Evolutionary conservation across 2,888 invertebrate genomes (phyloP).

Genomic region (Standfussiana lucernea): DNA sequence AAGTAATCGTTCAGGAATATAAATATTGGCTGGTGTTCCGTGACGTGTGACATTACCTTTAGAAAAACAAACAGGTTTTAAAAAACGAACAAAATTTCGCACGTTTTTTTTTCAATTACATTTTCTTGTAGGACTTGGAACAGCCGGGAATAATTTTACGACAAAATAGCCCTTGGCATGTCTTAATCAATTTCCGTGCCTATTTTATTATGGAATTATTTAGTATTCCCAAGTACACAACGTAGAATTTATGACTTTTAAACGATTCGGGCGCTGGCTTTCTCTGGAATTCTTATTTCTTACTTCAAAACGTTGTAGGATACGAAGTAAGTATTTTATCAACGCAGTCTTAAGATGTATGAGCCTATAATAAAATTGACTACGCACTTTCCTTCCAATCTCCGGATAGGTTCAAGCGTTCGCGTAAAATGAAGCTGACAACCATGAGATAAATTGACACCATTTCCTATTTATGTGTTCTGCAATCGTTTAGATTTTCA

Average conservation of each 20-base stretch:
- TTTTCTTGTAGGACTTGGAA: not conserved
- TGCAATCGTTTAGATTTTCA: conserved; percentile 1
- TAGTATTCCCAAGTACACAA: conserved; percentile 33
- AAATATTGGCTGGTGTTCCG: conserved; percentile 43
- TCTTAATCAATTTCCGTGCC: conserved; percentile 28
- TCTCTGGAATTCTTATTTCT: conserved; percentile 40
- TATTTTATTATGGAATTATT: conserved; percentile 44
- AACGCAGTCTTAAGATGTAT: conserved; percentile 49
- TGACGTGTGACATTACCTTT: conserved; percentile 35
- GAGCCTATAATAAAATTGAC: conserved; percentile 53
- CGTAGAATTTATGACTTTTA: conserved; percentile 41
- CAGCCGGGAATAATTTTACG: conserved; percentile 1
- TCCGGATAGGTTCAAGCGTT: conserved; percentile 29
- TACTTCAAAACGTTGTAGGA: conserved; percentile 23
- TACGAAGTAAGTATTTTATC: conserved; percentile 58
- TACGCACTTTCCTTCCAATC: conserved; percentile 46
- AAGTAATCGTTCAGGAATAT: conserved; percentile 33
- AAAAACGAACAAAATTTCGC: not conserved
- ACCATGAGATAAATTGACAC: conserved; percentile 34
- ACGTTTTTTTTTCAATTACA: not conserved
- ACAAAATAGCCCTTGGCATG: not conserved
- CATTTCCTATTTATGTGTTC: conserved; percentile 19
- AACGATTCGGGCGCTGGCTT: conserved; percentile 15
- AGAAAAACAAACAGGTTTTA: not conserved
- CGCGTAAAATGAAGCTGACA: conserved; percentile 31